phyloP scores from a whole-genome alignment of 2,797 vertebrate species.

The Lycodopsis pacificus region DNA sequence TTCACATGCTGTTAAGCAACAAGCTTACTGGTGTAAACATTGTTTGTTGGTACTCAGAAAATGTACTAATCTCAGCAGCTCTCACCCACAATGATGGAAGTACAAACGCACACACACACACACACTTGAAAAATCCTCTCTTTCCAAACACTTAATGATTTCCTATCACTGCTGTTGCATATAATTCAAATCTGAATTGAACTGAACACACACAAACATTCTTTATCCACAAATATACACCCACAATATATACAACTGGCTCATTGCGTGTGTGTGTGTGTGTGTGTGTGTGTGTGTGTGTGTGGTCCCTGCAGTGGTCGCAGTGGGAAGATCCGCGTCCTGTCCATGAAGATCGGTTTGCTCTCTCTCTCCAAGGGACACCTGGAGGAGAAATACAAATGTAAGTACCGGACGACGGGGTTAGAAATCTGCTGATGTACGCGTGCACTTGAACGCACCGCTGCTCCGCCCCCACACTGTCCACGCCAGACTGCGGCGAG shows the following conservation, averaged over 20 bases:
- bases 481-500: neutral
- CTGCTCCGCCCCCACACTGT: neutral
- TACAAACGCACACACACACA: neutral
- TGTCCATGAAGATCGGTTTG: slow-evolving; percentile 96
- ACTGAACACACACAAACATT: slow-evolving; percentile 12
- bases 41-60: slow-evolving; percentile 11
- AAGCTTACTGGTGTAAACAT: neutral
- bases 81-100: slow-evolving; percentile 9
- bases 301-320: slow-evolving; percentile 85
- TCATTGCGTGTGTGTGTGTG: slow-evolving; percentile 10
- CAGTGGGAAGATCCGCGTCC: slow-evolving; percentile 95
- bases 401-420: slow-evolving; percentile 81
- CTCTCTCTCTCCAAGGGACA: slow-evolving; percentile 97
- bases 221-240: slow-evolving; percentile 20
- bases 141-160: slow-evolving; percentile 34
- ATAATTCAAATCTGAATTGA: slow-evolving; percentile 28
- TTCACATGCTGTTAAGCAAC: slow-evolving; percentile 28
- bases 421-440: slow-evolving; percentile 21
- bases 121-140: slow-evolving; percentile 7
- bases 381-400: slow-evolving; percentile 97
- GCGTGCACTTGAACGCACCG: slow-evolving; percentile 13
- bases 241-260: slow-evolving; percentile 16
- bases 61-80: neutral
- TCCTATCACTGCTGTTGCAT: slow-evolving; percentile 41
- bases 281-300: slow-evolving; percentile 26